A percentile compares a stretch with the other conserved stretches of the same genome.
Conservation (phyloP, 1,140 invertebrate genomes). For the Augochlora pura region DNA sequence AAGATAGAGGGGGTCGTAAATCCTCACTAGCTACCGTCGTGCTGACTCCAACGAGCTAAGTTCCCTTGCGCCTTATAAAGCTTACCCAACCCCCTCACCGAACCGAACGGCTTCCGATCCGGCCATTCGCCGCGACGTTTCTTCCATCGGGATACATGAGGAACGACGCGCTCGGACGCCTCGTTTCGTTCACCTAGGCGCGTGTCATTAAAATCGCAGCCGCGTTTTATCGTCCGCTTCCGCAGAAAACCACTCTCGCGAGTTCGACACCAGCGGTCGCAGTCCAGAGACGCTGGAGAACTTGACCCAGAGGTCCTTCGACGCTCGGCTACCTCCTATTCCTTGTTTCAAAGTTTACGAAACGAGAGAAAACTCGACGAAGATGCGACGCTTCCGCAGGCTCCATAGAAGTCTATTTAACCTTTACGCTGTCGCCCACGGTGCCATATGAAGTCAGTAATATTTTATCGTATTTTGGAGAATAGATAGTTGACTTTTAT, state of each 20-base stretch:
- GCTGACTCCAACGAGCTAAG: conserved; percentile 70
- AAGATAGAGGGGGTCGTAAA: conserved; percentile 75
- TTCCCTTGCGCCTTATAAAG: conserved; percentile 72
- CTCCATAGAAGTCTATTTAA: too few species aligned
- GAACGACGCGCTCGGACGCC: neutral
- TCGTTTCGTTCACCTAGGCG: conserved; percentile 7
- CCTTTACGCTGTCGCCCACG: too few species aligned
- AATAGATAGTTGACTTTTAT: too few species aligned
- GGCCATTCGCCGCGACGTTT: conserved; percentile 17
- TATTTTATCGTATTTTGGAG: too few species aligned
- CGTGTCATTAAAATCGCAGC: conserved; percentile 20
- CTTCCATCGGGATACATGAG: conserved; percentile 11
- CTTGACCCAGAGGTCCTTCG: too few species aligned
- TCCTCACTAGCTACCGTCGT: conserved; percentile 76
- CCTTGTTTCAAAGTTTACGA: too few species aligned
- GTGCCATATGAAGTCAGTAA: too few species aligned
- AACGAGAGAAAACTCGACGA: too few species aligned
- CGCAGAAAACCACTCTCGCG: neutral
- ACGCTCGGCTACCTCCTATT: too few species aligned
- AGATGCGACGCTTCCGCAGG: too few species aligned
- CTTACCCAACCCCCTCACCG: conserved; percentile 49
- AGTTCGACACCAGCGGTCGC: too few species aligned
- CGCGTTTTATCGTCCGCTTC: conserved; percentile 7
- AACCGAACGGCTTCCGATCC: conserved; percentile 45
- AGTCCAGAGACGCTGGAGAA: too few species aligned